Percentiles rank a stretch among this genome's conserved stretches.
Evolutionary conservation across 2,797 vertebrate species (phyloP).

Genomic region (Holocentrus rufus): DNA sequence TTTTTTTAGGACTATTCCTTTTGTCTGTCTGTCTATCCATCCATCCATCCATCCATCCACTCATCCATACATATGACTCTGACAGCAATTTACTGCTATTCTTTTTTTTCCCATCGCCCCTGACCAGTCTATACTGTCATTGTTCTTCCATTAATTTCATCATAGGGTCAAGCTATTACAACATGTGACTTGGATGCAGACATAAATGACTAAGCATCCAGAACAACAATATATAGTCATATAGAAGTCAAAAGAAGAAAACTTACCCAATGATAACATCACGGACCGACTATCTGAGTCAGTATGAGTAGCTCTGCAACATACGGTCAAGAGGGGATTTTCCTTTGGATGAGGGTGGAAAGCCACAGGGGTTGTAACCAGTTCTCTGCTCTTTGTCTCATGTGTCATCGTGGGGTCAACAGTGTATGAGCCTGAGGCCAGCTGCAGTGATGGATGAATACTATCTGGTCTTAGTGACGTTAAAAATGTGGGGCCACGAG

Average conservation of each 20-base stretch:
- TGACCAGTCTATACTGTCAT: conserved; percentile 5
- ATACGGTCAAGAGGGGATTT: conserved; percentile 34
- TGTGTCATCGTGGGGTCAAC: conserved; percentile 47
- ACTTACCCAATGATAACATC: conserved; percentile 60
- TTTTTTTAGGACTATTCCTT: background rate
- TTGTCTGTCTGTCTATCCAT: background rate
- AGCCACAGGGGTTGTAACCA: conserved; percentile 61
- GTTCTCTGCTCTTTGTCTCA: conserved; percentile 23
- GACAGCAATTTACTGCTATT: too few relatives aligned
- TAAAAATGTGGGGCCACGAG: background rate
- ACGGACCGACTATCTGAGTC: conserved; percentile 59
- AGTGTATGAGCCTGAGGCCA: conserved; percentile 40
- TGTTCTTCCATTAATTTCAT: conserved; percentile 46
- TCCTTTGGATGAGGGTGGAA: conserved; percentile 45
- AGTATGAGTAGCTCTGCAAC: conserved; percentile 37
- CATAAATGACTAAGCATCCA: conserved; percentile 53
- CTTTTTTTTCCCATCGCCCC: conserved; percentile 11
- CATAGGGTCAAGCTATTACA: conserved; percentile 49
- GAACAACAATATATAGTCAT: conserved; percentile 71
- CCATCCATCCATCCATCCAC: too few relatives aligned
- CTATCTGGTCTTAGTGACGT: conserved; percentile 12
- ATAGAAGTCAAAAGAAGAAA: conserved; percentile 50
- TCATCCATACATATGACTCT: too few relatives aligned
- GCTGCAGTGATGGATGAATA: conserved; percentile 27
- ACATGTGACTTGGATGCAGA: conserved; percentile 45